These are phyloP conservation scores for Eupeodes latifasciatus DNA, from an alignment of 2,888 invertebrate species.

Conservation along the genomic window DNA sequence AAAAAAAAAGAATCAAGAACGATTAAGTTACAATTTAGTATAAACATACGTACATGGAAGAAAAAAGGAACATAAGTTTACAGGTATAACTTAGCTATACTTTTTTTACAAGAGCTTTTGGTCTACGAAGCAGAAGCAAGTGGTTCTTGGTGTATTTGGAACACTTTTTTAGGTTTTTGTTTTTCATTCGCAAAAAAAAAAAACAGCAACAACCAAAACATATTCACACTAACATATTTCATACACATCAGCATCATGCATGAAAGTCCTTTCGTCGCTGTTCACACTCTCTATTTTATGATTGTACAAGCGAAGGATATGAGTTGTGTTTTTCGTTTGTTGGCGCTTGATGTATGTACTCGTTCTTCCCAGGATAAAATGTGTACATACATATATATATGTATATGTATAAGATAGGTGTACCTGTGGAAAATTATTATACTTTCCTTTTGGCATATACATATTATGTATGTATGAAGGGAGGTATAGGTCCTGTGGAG, in stretches of 20 bases:
- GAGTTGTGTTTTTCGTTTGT: slow-evolving; percentile 48
- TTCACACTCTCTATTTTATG: slow-evolving; percentile 63
- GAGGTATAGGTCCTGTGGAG: slow-evolving; percentile 2
- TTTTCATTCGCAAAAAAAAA: background rate
- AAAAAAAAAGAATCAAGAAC: too few relatives aligned
- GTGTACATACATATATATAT: too few relatives aligned
- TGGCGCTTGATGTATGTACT: slow-evolving; percentile 27
- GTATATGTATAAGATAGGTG: background rate
- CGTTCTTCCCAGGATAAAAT: too few relatives aligned
- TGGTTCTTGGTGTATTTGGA: background rate
- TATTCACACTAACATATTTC: slow-evolving; percentile 6
- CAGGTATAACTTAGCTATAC: background rate
- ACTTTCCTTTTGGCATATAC: slow-evolving; percentile 29
- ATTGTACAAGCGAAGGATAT: slow-evolving; percentile 32
- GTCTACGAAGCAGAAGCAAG: slow-evolving; percentile 15
- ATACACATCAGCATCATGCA: background rate
- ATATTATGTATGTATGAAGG: too few relatives aligned
- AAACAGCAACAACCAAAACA: slow-evolving; percentile 7
- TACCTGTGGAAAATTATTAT: slow-evolving; percentile 60
- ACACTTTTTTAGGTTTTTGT: slow-evolving; percentile 5
- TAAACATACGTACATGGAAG: too few relatives aligned
- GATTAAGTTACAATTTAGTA: background rate
- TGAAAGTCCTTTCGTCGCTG: slow-evolving; percentile 39
- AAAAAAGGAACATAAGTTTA: background rate
- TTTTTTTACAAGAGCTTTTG: slow-evolving; percentile 12